phyloP scores from a whole-genome alignment of 37 sponge, comb jelly and placozoan genomes.

The Chondrilla cf. caribensis region DNA sequence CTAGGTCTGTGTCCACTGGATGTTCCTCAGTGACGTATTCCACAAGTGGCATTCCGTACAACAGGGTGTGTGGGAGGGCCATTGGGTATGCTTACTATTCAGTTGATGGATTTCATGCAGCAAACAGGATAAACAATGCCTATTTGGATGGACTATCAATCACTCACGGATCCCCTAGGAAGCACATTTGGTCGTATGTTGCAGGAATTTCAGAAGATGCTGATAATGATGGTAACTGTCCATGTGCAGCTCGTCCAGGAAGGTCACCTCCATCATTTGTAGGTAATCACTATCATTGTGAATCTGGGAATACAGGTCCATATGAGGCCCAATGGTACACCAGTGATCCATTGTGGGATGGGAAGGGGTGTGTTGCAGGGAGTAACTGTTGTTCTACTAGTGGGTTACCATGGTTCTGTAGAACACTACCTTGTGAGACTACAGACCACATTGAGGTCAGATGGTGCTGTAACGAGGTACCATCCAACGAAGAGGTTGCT shows the following conservation, averaged over 20 bases:
- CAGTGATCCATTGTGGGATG: background rate
- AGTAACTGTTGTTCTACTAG: constrained; percentile 8
- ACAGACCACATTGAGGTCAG: constrained; percentile 6
- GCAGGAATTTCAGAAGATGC: no score
- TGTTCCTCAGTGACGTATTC: background rate
- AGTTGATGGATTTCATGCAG: background rate
- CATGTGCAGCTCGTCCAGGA: no score
- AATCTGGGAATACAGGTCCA: no score
- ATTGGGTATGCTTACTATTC: constrained; percentile 8
- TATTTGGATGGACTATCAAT: no score
- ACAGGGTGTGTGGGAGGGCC: background rate
- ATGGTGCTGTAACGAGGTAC: background rate
- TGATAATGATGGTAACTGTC: no score
- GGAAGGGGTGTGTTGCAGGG: background rate
- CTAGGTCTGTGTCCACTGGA: background rate
- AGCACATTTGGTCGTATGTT: no score
- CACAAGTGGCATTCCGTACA: constrained; percentile 5
- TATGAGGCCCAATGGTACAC: no score
- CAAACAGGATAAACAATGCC: no score
- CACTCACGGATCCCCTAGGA: no score
- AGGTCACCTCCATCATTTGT: no score
- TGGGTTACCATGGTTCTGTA: constrained; percentile 14
- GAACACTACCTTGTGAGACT: background rate
- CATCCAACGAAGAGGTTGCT: background rate
- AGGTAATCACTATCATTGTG: no score